These are phyloP conservation scores for Darevskia mixta DNA, from an alignment of 2,797 vertebrate genomes.

Conservation along the genomic window DNA sequence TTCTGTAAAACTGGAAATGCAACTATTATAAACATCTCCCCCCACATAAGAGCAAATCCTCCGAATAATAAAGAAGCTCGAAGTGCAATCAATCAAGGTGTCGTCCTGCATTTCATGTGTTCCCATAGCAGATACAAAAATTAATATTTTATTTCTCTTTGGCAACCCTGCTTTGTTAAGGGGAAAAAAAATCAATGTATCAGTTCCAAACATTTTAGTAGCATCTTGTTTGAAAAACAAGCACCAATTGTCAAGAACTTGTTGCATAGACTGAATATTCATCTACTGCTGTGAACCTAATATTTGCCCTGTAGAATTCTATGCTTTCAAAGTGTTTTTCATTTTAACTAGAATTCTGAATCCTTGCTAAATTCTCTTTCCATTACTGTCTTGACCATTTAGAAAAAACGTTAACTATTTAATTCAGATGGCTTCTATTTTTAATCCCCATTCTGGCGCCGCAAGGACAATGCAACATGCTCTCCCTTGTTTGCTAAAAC, in stretches of 20 bases:
- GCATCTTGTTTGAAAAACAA: neutral
- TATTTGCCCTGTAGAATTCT: fast-evolving
- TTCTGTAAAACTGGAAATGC: neutral
- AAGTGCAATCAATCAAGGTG: constrained; percentile 9
- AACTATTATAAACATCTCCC: neutral
- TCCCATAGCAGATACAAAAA: neutral
- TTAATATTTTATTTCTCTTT: neutral
- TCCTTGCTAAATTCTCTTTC: neutral
- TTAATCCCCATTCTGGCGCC: neutral
- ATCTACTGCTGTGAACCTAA: neutral
- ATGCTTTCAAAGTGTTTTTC: neutral
- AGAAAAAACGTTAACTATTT: constrained; percentile 42
- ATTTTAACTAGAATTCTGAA: fast-evolving
- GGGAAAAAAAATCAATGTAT: neutral
- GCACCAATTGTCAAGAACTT: constrained; percentile 39
- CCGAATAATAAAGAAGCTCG: neutral
- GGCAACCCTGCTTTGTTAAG: neutral
- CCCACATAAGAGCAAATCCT: neutral
- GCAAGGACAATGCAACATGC: constrained; percentile 42
- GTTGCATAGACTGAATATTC: neutral
- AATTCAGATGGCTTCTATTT: constrained; percentile 38
- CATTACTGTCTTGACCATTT: fast-evolving
- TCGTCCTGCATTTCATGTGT: neutral
- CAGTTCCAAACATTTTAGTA: neutral
- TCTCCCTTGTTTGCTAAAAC: constrained; percentile 64